A percentile compares a stretch with the other conserved stretches of the same genome.
phyloP scores from a whole-genome alignment of 2,113 vertebrate species.

The Axis porcinus region DNA sequence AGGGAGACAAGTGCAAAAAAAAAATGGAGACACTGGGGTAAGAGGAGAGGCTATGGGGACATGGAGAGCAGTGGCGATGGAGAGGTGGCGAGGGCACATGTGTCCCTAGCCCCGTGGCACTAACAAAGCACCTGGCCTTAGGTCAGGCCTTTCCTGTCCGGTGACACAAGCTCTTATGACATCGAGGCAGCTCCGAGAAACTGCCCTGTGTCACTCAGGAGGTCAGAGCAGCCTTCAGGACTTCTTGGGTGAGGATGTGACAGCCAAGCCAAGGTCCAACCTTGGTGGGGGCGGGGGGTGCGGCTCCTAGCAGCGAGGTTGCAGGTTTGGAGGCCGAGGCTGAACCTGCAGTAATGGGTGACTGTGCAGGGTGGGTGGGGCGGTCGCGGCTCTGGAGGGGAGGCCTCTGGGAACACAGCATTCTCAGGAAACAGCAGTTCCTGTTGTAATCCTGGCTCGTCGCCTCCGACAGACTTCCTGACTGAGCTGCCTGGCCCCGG shows the following conservation, averaged over 20 bases:
- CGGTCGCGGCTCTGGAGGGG: neutral
- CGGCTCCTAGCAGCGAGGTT: neutral
- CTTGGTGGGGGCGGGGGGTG: neutral
- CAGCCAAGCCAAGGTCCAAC: neutral
- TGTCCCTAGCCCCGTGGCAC: neutral
- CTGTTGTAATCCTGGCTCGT: neutral
- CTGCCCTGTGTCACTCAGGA: accelerated
- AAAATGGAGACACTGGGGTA: neutral
- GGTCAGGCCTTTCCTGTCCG: neutral
- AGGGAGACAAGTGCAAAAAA: neutral
- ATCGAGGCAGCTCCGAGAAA: neutral
- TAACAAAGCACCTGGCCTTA: neutral
- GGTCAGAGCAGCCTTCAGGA: neutral
- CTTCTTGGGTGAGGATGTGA: neutral
- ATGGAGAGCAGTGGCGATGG: neutral
- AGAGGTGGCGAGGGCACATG: neutral
- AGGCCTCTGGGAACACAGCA: neutral
- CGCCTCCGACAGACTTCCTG: conserved; percentile 26
- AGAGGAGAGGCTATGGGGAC: neutral
- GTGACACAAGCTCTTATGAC: accelerated
- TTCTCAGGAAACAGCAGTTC: conserved; percentile 57
- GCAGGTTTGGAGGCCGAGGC: neutral
- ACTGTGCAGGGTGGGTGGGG: accelerated
- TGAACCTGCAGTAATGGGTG: neutral
- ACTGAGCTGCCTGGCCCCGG: neutral